phyloP scores from a whole-genome alignment of 2,888 invertebrate genomes.

The Orchesellides sinensis region DNA sequence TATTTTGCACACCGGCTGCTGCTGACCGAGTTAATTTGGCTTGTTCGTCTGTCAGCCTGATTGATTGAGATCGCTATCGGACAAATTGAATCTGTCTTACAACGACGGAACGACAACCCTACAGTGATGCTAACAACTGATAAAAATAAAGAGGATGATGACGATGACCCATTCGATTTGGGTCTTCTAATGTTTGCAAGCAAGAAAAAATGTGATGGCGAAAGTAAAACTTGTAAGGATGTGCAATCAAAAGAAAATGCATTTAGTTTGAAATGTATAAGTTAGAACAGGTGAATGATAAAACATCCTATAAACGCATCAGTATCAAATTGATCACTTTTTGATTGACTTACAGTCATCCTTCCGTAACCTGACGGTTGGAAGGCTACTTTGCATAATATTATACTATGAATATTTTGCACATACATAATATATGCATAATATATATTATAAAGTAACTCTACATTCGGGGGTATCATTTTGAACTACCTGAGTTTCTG shows the following conservation, averaged over 20 bases:
- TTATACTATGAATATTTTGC: too few relatives aligned
- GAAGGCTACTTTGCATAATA: too few relatives aligned
- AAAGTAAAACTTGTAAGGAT: neutral
- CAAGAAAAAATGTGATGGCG: neutral
- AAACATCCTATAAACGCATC: too few relatives aligned
- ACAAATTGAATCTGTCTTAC: slow-evolving; percentile 44
- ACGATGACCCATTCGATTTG: slow-evolving; percentile 26
- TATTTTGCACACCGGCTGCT: neutral
- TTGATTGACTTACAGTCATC: too few relatives aligned
- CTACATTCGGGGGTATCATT: too few relatives aligned
- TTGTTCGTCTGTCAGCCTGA: slow-evolving; percentile 17
- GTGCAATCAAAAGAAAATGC: neutral
- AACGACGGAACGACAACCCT: neutral
- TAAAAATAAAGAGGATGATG: slow-evolving; percentile 18
- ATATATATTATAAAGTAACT: too few relatives aligned
- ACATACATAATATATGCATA: too few relatives aligned
- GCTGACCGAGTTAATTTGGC: neutral
- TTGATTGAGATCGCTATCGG: slow-evolving; percentile 38
- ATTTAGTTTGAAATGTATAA: too few relatives aligned
- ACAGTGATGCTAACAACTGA: slow-evolving; percentile 1
- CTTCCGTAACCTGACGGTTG: too few relatives aligned
- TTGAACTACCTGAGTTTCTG: too few relatives aligned
- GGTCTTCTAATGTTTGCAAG: neutral
- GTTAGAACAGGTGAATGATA: too few relatives aligned
- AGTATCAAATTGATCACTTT: too few relatives aligned